These are phyloP conservation scores for Phycodurus eques DNA, from an alignment of 2,113 vertebrate genomes.

Conservation along the genomic window DNA sequence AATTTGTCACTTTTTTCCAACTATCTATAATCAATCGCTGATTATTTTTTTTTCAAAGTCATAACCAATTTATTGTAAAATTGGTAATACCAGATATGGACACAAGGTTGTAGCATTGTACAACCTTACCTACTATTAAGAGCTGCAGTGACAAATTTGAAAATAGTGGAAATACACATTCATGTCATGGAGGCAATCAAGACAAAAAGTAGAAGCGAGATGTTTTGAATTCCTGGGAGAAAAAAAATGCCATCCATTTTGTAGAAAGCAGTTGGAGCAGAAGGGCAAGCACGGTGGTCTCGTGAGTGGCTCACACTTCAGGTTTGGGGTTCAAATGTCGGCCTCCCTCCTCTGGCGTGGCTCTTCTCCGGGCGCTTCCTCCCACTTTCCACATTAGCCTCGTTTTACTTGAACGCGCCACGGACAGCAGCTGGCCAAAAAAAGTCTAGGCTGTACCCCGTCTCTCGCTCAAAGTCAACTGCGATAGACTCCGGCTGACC, in stretches of 20 bases:
- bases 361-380: no score
- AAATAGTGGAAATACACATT: not conserved
- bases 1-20: not conserved
- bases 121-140: not conserved
- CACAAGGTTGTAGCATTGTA: slow-evolving; percentile 50
- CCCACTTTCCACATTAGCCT: no score
- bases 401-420: no score
- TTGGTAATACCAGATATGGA: slow-evolving; percentile 1
- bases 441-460: no score
- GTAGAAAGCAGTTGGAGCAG: not conserved
- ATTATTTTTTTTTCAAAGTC: not conserved
- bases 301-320: no score
- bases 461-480: no score
- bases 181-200: not conserved
- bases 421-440: no score
- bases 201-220: not conserved
- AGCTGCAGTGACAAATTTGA: not conserved
- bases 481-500: no score
- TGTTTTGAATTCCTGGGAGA: not conserved
- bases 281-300: no score
- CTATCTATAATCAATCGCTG: no score
- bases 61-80: not conserved
- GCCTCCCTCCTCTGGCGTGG: no score
- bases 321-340: no score
- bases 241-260: not conserved